phyloP scores from a whole-genome alignment of 2,797 vertebrate species.

The Mus minutoides region DNA sequence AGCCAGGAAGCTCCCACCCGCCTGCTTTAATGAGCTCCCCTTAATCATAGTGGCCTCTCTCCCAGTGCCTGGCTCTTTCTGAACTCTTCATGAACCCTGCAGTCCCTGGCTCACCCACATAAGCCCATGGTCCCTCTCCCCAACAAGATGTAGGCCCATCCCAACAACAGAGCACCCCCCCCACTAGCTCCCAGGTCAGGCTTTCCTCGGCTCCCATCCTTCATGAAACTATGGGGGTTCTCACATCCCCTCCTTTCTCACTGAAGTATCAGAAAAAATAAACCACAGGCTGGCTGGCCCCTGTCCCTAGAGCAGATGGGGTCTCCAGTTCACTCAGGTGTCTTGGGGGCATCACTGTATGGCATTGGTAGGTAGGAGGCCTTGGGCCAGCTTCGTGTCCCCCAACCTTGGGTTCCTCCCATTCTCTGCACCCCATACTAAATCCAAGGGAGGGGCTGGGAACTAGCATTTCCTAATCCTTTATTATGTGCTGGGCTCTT shows the following conservation, averaged over 20 bases:
- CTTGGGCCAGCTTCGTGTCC: neutral
- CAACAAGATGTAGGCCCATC: slow-evolving; percentile 78
- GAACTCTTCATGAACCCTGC: slow-evolving; percentile 69
- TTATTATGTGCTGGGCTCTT: neutral
- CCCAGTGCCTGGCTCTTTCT: slow-evolving; percentile 82
- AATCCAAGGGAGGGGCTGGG: neutral
- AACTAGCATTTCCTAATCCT: slow-evolving; percentile 9
- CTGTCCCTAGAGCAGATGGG: neutral
- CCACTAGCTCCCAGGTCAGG: neutral
- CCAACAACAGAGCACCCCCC: slow-evolving; percentile 78
- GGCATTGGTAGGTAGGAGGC: neutral
- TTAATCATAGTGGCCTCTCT: slow-evolving; percentile 72
- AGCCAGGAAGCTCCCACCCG: slow-evolving; percentile 23
- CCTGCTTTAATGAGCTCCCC: slow-evolving; percentile 77
- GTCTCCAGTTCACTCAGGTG: neutral
- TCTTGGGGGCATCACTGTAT: neutral
- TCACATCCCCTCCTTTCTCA: neutral
- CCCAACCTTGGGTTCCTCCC: neutral
- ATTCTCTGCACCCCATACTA: slow-evolving; percentile 18
- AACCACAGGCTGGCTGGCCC: neutral
- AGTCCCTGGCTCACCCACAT: slow-evolving; percentile 51
- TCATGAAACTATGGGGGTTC: neutral
- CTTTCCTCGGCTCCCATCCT: slow-evolving; percentile 59
- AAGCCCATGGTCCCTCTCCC: slow-evolving; percentile 72
- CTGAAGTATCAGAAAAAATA: neutral